Evolutionary conservation across 2,888 invertebrate species (phyloP), one percentile per base, ranked within the genome.

Genomic region (Drosophila imparisetae): DNA sequence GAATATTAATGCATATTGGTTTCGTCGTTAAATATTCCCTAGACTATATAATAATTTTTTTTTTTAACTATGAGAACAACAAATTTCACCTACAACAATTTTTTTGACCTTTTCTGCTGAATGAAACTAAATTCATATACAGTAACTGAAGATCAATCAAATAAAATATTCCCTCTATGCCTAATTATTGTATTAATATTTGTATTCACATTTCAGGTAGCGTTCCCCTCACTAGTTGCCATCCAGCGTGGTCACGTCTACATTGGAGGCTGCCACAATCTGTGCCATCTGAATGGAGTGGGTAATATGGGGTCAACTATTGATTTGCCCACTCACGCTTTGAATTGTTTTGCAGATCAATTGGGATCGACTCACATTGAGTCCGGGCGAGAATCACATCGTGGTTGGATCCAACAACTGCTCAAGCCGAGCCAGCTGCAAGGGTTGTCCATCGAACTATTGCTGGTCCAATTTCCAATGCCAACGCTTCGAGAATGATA

Each of bases 171-270:
- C 15, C 10, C 15, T 21, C 10, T 24, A 24, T 24, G 7, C 2
- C 13, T 15, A 18, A n/a, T 36, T n/a, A 11, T 21, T 24, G 8
- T n/a, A 40, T 49, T 32, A n/a, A 24, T 53, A 5, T 24, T 24
- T 24, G 11, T 6, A 8, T n/a, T 38, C 3, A 24, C 27, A 49
- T 93, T 91, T 27, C 93, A 97, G 95, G 94, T 98, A 67, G 97
- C 97, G 36, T 94, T 98, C 11, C 94, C 93, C 61, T 95, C 95
- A 40, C 93, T 98, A 52, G 93, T 95, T 0, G 95, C 95, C 80
- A 97, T 99, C 74, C 95, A 96, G 74, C 94, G 96, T 65, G 98
- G 98, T 0, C 96, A 96, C 6, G 96, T 98, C 1, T 95, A 96
- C 30, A 95, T 99, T 50, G 95, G 96, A 90, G 95, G 95, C 68